These are phyloP conservation scores for Mus musculus DNA, from an alignment of 2,113 vertebrate genomes.

Conservation along the genomic window GRCm39 chr12:27386001-27386500, in stretches of 20 bases:
- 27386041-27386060: conserved; percentile 79
- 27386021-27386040: conserved; percentile 81
- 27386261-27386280: background rate
- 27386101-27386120: conserved; percentile 78
- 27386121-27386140: conserved; percentile 84
- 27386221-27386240: conserved; percentile 1
- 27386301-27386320: background rate
- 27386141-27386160: conserved; percentile 86
- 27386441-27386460: conserved; percentile 73
- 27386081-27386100: conserved; percentile 82
- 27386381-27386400: conserved; percentile 85
- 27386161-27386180: conserved; percentile 57
- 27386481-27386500: conserved; percentile 84
- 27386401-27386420: conserved; percentile 85
- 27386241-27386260: background rate
- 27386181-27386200: conserved; percentile 58
- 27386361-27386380: conserved; percentile 76
- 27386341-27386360: conserved; percentile 57
- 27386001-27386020: conserved; percentile 87
- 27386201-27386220: conserved; percentile 13
- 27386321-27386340: conserved; percentile 66
- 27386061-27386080: conserved; percentile 81
- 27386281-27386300: conserved; percentile 42
- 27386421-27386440: conserved; percentile 84
- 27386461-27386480: conserved; percentile 83